Evolutionary conservation across 2,888 invertebrate species (phyloP).

Genomic region (Sialis lutaria): DNA sequence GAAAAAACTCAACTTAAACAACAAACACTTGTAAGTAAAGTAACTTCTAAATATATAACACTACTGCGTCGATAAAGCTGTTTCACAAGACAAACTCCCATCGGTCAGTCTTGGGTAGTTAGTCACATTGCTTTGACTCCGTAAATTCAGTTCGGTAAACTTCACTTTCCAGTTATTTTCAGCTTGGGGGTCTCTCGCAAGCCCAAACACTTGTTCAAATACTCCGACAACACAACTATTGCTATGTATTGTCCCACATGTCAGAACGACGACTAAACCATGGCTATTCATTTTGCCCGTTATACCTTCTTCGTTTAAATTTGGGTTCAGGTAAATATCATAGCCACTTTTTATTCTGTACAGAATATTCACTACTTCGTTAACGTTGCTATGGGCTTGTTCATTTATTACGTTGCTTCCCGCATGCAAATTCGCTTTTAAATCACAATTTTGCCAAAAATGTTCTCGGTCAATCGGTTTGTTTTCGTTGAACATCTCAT

Average conservation of each 20-base stretch:
- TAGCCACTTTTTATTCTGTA: conserved; percentile 23
- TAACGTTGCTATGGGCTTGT: conserved; percentile 17
- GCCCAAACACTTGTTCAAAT: conserved; percentile 46
- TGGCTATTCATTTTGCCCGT: conserved; percentile 38
- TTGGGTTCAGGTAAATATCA: conserved; percentile 39
- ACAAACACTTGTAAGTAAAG: no score
- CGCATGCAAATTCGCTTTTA: conserved; percentile 19
- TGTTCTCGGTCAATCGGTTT: conserved; percentile 27
- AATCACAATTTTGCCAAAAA: conserved; percentile 34
- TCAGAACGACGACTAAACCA: conserved; percentile 39
- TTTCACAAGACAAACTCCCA: conserved; percentile 17
- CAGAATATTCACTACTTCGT: conserved; percentile 23
- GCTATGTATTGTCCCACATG: conserved; percentile 44
- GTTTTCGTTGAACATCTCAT: conserved; percentile 25
- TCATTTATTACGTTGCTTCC: conserved; percentile 13
- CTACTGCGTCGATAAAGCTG: no score
- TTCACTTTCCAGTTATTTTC: conserved; percentile 54
- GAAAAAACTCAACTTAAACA: no score
- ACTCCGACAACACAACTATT: conserved; percentile 33
- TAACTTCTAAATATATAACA: no score
- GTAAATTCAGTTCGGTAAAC: conserved; percentile 29
- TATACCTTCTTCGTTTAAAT: conserved; percentile 34
- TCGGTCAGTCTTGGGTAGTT: conserved; percentile 16
- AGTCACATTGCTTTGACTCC: conserved; percentile 18
- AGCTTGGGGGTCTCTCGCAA: conserved; percentile 39